A percentile compares a stretch with the other conserved stretches of the same genome.
These are phyloP conservation scores for Oreochromis mossambicus DNA, from an alignment of 2,797 vertebrate genomes.

Conservation along the genomic window DNA sequence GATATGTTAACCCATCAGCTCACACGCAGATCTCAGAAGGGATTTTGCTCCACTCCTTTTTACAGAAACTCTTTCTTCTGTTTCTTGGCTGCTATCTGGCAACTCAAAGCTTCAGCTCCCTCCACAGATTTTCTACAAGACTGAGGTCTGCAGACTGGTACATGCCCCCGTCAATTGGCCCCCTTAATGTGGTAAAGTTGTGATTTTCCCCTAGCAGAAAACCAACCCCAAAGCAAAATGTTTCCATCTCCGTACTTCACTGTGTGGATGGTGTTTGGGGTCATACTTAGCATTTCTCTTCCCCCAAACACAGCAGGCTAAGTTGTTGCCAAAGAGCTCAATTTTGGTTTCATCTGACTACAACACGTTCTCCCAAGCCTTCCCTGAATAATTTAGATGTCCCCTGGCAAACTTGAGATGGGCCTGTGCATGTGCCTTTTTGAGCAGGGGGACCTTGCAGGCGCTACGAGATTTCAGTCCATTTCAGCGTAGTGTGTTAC, in stretches of 20 bases:
- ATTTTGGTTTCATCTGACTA: neutral
- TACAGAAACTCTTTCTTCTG: neutral
- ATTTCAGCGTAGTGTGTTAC: neutral
- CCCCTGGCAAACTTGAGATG: neutral
- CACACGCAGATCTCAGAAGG: too few relatives aligned
- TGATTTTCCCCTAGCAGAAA: neutral
- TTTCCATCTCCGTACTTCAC: accelerated
- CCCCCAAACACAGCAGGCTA: neutral
- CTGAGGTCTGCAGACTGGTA: neutral
- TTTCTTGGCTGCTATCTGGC: neutral
- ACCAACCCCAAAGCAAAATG: neutral
- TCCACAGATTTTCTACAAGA: neutral
- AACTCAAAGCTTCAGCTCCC: neutral
- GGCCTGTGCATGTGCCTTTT: neutral
- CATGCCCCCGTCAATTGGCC: neutral
- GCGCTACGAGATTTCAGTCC: neutral
- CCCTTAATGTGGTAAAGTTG: neutral
- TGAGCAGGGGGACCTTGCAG: neutral
- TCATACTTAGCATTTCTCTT: neutral
- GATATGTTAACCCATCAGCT: neutral
- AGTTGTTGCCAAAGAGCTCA: neutral
- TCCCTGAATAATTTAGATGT: neutral
- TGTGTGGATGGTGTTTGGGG: neutral
- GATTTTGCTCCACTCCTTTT: neutral
- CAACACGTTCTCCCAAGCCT: neutral